Percentiles rank a stretch among this genome's conserved stretches.
phyloP scores from a whole-genome alignment of 2,797 vertebrate species.

The Tympanoctomys barrerae region DNA sequence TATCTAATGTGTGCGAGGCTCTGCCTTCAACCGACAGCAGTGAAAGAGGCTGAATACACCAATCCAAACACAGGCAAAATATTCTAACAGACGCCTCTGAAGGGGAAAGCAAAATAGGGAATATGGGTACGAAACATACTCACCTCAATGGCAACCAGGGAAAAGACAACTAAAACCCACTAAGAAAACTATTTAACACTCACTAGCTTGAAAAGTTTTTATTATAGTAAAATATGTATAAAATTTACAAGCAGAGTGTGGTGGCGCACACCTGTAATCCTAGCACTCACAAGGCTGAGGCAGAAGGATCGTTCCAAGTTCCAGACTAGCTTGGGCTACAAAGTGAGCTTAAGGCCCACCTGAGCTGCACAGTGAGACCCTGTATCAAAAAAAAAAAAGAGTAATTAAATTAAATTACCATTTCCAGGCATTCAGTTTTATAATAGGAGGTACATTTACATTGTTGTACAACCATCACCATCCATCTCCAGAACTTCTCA shows the following conservation, averaged over 20 bases:
- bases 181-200: not conserved
- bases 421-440: no score
- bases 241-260: no score
- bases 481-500: not conserved
- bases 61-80: not conserved
- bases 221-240: not conserved
- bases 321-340: no score
- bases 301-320: no score
- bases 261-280: no score
- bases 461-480: not conserved
- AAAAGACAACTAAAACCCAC: not conserved
- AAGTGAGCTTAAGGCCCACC: no score
- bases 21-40: not conserved
- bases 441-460: not conserved
- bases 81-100: not conserved
- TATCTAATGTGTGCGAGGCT: not conserved
- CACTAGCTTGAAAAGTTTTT: not conserved
- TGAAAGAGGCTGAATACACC: not conserved
- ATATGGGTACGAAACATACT: not conserved
- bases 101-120: not conserved
- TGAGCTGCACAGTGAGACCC: no score
- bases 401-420: no score
- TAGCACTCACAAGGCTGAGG: no score
- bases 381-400: no score
- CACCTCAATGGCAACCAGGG: not conserved